Base-by-base conservation (phyloP, 2,113 vertebrate genomes). In the Gymnogyps californianus region DNA sequence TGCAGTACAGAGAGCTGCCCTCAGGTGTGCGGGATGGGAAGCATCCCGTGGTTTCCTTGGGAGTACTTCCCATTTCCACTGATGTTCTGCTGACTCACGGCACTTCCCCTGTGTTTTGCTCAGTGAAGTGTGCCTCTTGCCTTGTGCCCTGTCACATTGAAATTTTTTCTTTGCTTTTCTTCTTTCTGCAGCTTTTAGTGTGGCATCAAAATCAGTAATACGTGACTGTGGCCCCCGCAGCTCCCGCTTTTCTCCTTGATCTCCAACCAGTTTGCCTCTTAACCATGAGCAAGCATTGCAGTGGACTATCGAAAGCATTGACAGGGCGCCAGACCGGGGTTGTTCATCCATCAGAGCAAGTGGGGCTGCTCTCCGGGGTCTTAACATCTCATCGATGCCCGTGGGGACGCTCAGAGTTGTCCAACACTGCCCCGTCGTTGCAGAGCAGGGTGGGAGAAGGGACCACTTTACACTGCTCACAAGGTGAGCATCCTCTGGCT, bases 11-110 rank as follows among this genome's bases (percentile, higher is more conserved):
- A 19, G 26, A 18, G 3, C 22, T 26, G 5, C 34, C 13, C 29
- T 0, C 2, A 3, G 40, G 46, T 2, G 2, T 2, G 5, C 16
- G 17, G 40, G 10, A 10, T 13, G 24, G 22, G 67, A 14, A n/a
- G 17, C 36, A 28, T 15, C 47, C 40, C 3, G 0, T 10, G 9
- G 6, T 40, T 81, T 52, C 11, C 20, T 22, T 34, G 57, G 57
- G 58, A 57, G 11, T 10, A 17, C 31, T 38, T 82, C 57, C 49
- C 32, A 4, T 51, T 44, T 40, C 69, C 29, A 6, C 18, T 10
- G 28, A 9, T 22, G 11, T 32, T 19, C 44, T 54, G 75, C 49
- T 18, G 14, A 36, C 21, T 57, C 21, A 10, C 9, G 34, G 22
- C 26, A 18, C 28, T 74, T 61, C 29, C 22, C 38, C 13, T 3